Evolutionary conservation across 2,113 vertebrate species (phyloP), one percentile per base, ranked within the genome.

Genomic region (Nannobrachium achirus): DNA sequence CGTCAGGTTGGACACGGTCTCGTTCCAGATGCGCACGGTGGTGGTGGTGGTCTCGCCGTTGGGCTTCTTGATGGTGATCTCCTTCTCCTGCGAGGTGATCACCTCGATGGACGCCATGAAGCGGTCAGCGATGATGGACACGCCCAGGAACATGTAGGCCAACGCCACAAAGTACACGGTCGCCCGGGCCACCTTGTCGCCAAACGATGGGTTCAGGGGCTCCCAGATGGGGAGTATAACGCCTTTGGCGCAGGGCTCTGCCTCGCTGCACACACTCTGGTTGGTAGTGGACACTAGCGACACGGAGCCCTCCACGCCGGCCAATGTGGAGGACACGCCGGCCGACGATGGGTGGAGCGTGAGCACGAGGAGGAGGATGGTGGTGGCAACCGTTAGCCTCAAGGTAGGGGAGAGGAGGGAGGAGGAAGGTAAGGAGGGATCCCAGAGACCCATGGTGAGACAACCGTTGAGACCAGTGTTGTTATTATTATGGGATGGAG

Each of bases 91-190:
- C 5, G 98, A 99, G 0, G 98, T 99, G 81, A 99, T 99, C 66
- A 99, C 98, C 86, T 99, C 98, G 10, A 99, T 99, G 0, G 97
- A 99, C 14, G 98, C 98, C 98, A 99, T 99, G 91, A 99, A 99
- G 41, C 98, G 95, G 68, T 99, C 98, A 0, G 98, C 97, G 18
- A 99, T 92, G 89, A 99, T 99, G 1, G 98, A 99, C 49, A 99
- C 98, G 1, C 98, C 98, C 6, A 99, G 93, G 86, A 99, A 99
- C 98, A 99, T 99, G 91, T 99, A 99, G 66, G 94, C 94, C 93
- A 99, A 92, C 0, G 98, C 98, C 84, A 99, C 98, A 53, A 99
- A 99, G 72, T 99, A 99, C 65, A 99, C 97, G 0, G 97, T 98
- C 0, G 98, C 97, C 80, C 98, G 91, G 56, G 98, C 98, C 1